These are phyloP conservation scores for Peromyscus nudipes DNA, from an alignment of 2,797 vertebrate genomes.

Conservation along the genomic window DNA sequence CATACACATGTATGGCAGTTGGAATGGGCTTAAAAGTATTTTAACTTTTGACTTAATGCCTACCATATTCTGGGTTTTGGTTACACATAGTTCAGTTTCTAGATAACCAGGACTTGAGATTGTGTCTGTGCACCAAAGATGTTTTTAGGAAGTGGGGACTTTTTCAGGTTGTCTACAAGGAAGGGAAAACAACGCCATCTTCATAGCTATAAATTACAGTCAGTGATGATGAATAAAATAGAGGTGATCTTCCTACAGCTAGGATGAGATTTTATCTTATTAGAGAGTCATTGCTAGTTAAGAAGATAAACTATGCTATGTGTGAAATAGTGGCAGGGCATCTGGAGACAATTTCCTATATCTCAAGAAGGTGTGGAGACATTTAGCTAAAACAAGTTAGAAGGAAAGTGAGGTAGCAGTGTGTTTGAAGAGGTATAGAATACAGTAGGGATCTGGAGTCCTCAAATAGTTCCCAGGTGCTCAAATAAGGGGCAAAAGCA, in stretches of 20 bases:
- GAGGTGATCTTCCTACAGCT: background rate
- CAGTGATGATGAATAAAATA: background rate
- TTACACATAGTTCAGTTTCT: slow-evolving; percentile 35
- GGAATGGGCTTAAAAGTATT: slow-evolving; percentile 12
- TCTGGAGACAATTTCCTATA: background rate
- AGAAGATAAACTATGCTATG: background rate
- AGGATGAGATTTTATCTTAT: background rate
- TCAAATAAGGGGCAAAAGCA: background rate
- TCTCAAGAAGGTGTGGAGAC: background rate
- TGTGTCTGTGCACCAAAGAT: slow-evolving; percentile 4
- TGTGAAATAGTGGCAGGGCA: background rate
- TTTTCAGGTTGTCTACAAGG: background rate
- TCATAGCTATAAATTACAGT: background rate
- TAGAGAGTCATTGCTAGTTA: background rate
- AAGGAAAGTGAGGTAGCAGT: background rate
- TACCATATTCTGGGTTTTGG: slow-evolving; percentile 8
- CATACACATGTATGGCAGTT: background rate
- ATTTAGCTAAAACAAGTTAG: background rate
- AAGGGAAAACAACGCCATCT: background rate
- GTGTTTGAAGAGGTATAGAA: background rate
- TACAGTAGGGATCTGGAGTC: background rate
- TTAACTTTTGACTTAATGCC: slow-evolving; percentile 36
- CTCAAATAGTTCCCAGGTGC: background rate
- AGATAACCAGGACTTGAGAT: background rate
- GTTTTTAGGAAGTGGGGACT: slow-evolving; percentile 34